These are phyloP conservation scores for Characodon lateralis DNA, from an alignment of 2,797 vertebrate species.

Conservation along the genomic window DNA sequence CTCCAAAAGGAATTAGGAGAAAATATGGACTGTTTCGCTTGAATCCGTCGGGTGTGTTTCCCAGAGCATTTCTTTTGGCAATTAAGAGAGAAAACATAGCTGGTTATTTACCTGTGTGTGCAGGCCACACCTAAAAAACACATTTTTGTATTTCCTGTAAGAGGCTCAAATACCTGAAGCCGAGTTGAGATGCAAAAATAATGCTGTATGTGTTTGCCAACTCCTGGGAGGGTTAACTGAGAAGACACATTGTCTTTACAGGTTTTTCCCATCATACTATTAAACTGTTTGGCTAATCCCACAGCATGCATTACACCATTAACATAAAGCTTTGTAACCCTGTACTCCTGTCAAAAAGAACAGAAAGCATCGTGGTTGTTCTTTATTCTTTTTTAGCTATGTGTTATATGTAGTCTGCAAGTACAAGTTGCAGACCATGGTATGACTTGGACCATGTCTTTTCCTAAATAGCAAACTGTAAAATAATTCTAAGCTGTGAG, in stretches of 20 bases:
- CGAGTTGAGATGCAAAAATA: not conserved
- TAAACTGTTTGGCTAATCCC: not conserved
- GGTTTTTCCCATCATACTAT: not conserved
- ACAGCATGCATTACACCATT: not conserved
- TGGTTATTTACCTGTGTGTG: not conserved
- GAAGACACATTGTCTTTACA: not conserved
- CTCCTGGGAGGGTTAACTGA: not conserved
- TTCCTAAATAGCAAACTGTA: too few relatives aligned
- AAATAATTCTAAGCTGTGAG: too few relatives aligned
- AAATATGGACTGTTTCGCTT: not conserved
- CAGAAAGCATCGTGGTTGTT: too few relatives aligned
- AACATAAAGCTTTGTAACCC: too few relatives aligned
- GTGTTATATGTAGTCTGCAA: too few relatives aligned
- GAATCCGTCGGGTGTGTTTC: not conserved
- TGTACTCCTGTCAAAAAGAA: too few relatives aligned
- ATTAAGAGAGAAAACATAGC: not conserved
- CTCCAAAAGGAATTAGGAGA: not conserved
- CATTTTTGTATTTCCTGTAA: not conserved
- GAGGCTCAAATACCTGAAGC: not conserved
- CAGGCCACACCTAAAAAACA: not conserved
- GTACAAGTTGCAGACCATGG: too few relatives aligned
- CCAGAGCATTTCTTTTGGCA: not conserved
- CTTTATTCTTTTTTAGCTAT: too few relatives aligned
- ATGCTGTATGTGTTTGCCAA: not conserved
- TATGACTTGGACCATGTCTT: too few relatives aligned